Evolutionary conservation across 2,888 invertebrate species (phyloP).

Genomic region (Clanis bilineata): DNA sequence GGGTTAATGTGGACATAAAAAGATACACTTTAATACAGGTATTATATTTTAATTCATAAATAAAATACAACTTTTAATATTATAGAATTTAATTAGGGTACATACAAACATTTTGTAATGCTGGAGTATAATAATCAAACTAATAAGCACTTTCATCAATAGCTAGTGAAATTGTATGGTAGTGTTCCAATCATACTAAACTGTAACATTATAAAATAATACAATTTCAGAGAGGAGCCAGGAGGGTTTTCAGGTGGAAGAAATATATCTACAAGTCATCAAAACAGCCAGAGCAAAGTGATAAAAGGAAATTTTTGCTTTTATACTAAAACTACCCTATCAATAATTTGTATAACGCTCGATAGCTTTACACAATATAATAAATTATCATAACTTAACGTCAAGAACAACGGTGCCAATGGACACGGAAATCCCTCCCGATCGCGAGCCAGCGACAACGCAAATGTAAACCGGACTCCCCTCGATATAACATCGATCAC

Average conservation of each 20-base stretch:
- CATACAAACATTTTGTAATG: constrained; percentile 81
- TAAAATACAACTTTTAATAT: constrained; percentile 65
- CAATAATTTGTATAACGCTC: constrained; percentile 30
- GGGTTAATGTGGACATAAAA: neutral
- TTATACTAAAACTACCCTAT: constrained; percentile 38
- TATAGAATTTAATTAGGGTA: constrained; percentile 82
- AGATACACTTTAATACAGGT: constrained; percentile 6
- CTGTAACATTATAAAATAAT: constrained; percentile 49
- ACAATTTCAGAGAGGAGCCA: constrained; percentile 67
- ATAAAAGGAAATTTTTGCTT: constrained; percentile 21
- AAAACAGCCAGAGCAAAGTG: constrained; percentile 22
- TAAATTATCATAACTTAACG: constrained; percentile 21
- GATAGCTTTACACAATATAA: constrained; percentile 18
- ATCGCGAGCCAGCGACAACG: constrained; percentile 12
- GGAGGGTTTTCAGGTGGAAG: constrained; percentile 31
- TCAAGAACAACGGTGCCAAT: constrained; percentile 19
- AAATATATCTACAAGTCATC: constrained; percentile 35
- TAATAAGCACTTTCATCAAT: constrained; percentile 76
- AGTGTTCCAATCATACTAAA: constrained; percentile 45
- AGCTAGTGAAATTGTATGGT: constrained; percentile 70
- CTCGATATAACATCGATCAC: constrained; percentile 13
- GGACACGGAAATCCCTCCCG: constrained; percentile 14
- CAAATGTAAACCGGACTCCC: constrained; percentile 16
- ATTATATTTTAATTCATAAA: constrained; percentile 33
- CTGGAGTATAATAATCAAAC: constrained; percentile 79